Percentiles rank a stretch among this genome's conserved stretches.
These are phyloP conservation scores for Crotophaga sulcirostris DNA, from an alignment of 2,113 vertebrate species.

Conservation along the genomic window DNA sequence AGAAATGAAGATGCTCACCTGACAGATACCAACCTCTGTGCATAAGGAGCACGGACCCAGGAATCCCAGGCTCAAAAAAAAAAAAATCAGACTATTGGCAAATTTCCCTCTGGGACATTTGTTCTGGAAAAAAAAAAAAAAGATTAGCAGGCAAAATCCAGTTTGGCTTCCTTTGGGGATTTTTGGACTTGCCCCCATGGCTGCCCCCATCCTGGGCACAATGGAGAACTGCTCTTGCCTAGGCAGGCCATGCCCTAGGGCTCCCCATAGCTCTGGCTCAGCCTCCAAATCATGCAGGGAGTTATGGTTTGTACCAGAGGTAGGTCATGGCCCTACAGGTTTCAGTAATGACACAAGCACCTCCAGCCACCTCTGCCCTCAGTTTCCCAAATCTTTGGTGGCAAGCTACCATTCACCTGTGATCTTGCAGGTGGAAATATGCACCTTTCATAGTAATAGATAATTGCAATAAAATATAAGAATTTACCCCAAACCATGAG, in stretches of 20 bases:
- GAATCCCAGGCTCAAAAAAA: background rate
- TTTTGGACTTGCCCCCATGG: background rate
- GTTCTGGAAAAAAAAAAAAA: background rate
- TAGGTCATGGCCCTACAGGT: background rate
- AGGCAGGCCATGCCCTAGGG: rapidly evolving
- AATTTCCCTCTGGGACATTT: background rate
- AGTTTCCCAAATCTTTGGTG: background rate
- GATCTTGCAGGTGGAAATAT: background rate
- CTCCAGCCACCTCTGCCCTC: background rate
- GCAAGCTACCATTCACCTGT: background rate
- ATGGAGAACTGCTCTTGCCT: background rate
- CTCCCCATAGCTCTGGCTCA: background rate
- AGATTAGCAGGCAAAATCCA: background rate
- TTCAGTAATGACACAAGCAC: background rate
- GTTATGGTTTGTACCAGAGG: background rate
- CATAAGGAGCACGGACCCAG: background rate
- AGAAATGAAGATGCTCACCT: background rate
- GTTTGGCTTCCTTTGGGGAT: background rate
- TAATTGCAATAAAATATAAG: background rate
- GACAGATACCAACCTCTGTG: rapidly evolving
- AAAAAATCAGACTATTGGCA: background rate
- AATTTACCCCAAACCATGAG: background rate
- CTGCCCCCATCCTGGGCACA: background rate
- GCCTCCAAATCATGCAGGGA: background rate
- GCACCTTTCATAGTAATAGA: background rate